These are phyloP conservation scores for Diploscapter pachys DNA, from an alignment of 1,140 invertebrate species.

Conservation along the genomic window DNA sequence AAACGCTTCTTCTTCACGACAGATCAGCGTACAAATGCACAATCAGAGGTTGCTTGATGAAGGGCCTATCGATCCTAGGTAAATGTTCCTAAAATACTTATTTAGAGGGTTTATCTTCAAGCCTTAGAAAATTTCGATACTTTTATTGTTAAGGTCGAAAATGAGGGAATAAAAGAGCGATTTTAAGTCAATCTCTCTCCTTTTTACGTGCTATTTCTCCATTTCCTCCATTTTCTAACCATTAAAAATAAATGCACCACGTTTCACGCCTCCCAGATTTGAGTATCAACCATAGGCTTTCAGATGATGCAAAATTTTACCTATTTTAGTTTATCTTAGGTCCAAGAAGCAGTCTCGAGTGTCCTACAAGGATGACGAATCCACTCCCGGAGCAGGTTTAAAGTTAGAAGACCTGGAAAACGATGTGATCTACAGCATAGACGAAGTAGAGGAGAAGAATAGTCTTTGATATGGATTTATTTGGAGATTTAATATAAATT, in stretches of 20 bases:
- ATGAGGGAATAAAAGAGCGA: too few species aligned
- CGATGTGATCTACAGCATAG: conserved; percentile 23
- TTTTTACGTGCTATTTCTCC: too few species aligned
- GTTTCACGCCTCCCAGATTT: neutral
- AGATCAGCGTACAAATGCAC: conserved; percentile 15
- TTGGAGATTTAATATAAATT: too few species aligned
- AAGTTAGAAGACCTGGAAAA: conserved; percentile 16
- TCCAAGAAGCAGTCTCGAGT: conserved; percentile 4
- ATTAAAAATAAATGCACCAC: neutral
- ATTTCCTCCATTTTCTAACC: neutral
- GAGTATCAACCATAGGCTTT: neutral
- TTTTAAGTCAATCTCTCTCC: too few species aligned
- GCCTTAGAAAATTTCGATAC: neutral
- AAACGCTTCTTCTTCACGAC: conserved; percentile 16
- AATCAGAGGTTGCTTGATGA: neutral
- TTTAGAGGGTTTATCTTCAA: neutral
- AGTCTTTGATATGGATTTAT: neutral
- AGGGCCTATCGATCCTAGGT: conserved; percentile 2
- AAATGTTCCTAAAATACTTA: neutral
- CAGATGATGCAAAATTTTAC: neutral
- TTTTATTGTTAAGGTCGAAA: too few species aligned
- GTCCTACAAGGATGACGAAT: conserved; percentile 13
- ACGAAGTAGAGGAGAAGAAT: conserved; percentile 19
- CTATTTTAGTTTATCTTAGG: neutral
- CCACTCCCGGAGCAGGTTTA: conserved; percentile 10